A percentile compares a stretch with the other conserved stretches of the same genome.
Evolutionary conservation across 2,888 invertebrate species (phyloP).

Genomic region (Hypomecis punctinalis): DNA sequence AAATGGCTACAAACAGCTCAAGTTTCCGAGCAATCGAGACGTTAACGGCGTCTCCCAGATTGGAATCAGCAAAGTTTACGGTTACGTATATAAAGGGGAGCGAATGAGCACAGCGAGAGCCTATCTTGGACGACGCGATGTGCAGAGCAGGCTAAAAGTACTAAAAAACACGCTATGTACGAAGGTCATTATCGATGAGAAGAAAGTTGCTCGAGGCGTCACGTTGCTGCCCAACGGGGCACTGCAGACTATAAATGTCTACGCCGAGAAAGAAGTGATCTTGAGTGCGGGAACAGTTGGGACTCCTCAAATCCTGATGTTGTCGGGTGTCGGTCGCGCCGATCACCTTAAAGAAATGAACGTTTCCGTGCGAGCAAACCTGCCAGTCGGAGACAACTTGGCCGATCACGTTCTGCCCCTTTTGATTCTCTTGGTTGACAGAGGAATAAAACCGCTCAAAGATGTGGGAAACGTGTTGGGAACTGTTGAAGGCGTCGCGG

Average conservation of each 20-base stretch:
- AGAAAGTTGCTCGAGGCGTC: constrained; percentile 58
- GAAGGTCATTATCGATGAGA: constrained; percentile 57
- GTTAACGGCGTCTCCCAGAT: constrained; percentile 64
- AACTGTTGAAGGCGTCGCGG: constrained; percentile 32
- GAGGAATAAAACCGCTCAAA: constrained; percentile 22
- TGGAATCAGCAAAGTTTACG: constrained; percentile 58
- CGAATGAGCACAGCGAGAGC: constrained; percentile 66
- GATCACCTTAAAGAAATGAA: constrained; percentile 54
- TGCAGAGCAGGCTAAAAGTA: constrained; percentile 52
- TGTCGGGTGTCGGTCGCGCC: constrained; percentile 67
- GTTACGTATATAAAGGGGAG: constrained; percentile 59
- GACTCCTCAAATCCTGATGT: constrained; percentile 66
- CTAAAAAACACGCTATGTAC: constrained; percentile 59
- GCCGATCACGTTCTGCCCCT: constrained; percentile 61
- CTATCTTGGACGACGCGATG: constrained; percentile 54
- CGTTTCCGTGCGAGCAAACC: constrained; percentile 53
- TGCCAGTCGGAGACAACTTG: constrained; percentile 65
- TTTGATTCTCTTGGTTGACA: constrained; percentile 53
- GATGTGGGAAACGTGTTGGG: constrained; percentile 32
- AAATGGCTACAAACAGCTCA: constrained; percentile 50
- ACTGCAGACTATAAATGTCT: constrained; percentile 43
- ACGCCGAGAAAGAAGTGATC: constrained; percentile 62
- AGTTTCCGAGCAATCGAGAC: constrained; percentile 61
- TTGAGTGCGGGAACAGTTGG: constrained; percentile 66
- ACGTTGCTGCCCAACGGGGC: constrained; percentile 42